Percentiles rank a stretch among this genome's conserved stretches.
phyloP scores from a whole-genome alignment of 2,888 invertebrate species.

The Keiferia lycopersicella region DNA sequence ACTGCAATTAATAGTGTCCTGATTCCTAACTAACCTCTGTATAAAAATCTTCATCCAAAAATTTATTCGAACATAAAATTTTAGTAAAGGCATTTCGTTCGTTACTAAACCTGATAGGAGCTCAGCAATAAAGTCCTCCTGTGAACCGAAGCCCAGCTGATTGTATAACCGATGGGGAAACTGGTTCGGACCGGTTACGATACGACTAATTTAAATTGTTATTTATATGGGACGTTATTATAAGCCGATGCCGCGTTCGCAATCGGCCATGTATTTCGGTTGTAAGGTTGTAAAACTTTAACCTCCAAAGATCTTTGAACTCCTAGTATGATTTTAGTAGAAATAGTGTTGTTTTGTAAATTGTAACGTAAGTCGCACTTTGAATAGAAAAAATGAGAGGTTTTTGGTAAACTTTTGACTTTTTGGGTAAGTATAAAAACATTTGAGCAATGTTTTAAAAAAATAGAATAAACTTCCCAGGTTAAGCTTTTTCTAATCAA shows the following conservation, averaged over 20 bases:
- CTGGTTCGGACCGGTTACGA: conserved; percentile 37
- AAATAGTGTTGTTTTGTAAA: conserved; percentile 8
- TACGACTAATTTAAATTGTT: conserved; percentile 43
- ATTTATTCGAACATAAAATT: no score
- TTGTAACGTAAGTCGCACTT: neutral
- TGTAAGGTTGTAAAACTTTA: conserved; percentile 19
- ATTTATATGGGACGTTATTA: conserved; percentile 36
- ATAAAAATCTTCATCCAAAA: neutral
- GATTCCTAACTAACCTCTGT: no score
- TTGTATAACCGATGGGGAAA: conserved; percentile 25
- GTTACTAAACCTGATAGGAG: conserved; percentile 5
- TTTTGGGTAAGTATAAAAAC: no score
- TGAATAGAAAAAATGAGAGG: no score
- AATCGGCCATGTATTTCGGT: conserved; percentile 9
- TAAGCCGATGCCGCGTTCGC: conserved; percentile 28
- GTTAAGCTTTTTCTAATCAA: no score
- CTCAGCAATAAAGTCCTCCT: neutral
- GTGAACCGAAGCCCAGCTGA: conserved; percentile 35
- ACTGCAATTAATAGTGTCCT: no score
- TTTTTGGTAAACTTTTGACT: no score
- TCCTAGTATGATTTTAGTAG: neutral
- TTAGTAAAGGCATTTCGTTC: neutral
- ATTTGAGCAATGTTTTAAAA: no score
- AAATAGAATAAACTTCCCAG: no score
- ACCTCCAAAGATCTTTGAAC: neutral